A percentile compares a stretch with the other conserved stretches of the same genome.
Evolutionary conservation across 2,113 vertebrate species (phyloP).

Genomic region (Solea solea): DNA sequence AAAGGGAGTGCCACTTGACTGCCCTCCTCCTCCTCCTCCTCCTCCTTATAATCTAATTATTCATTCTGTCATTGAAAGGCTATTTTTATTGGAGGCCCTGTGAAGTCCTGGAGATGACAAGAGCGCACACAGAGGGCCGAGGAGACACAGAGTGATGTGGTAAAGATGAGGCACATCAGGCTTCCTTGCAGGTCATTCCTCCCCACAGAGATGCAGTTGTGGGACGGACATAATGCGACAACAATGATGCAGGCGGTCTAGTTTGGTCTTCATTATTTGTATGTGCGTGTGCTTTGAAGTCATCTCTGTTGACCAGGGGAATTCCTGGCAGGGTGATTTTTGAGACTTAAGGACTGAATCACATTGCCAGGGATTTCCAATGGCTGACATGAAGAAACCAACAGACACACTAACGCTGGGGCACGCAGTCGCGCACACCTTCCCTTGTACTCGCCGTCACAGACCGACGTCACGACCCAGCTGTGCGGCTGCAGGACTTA

Average conservation of each 20-base stretch:
- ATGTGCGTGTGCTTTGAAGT: conserved; percentile 11
- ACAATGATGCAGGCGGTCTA: conserved; percentile 1
- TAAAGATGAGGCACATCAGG: conserved; percentile 16
- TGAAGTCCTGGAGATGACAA: conserved; percentile 72
- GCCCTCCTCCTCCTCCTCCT: conserved; percentile 47
- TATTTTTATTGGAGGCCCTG: conserved; percentile 80
- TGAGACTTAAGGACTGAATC: conserved; percentile 87
- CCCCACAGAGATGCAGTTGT: background rate
- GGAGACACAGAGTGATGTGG: background rate
- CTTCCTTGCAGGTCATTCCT: background rate
- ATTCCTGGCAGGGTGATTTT: conserved; percentile 97
- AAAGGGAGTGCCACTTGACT: conserved; percentile 69
- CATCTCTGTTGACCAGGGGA: conserved; percentile 86
- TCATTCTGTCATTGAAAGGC: conserved; percentile 78
- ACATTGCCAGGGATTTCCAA: conserved; percentile 99
- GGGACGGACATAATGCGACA: background rate
- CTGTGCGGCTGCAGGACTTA: conserved; percentile 88
- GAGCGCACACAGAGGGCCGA: conserved; percentile 31
- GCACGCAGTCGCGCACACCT: conserved; percentile 34
- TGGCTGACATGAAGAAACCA: conserved; percentile 82
- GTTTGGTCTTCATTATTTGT: conserved; percentile 9
- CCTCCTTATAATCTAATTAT: conserved; percentile 76
- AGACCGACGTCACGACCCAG: conserved; percentile 24
- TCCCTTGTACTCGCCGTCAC: conserved; percentile 33
- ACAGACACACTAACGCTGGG: conserved; percentile 8